Conservation (phyloP, 2,888 invertebrate species). For the Drosophila atroscutellata region DNA sequence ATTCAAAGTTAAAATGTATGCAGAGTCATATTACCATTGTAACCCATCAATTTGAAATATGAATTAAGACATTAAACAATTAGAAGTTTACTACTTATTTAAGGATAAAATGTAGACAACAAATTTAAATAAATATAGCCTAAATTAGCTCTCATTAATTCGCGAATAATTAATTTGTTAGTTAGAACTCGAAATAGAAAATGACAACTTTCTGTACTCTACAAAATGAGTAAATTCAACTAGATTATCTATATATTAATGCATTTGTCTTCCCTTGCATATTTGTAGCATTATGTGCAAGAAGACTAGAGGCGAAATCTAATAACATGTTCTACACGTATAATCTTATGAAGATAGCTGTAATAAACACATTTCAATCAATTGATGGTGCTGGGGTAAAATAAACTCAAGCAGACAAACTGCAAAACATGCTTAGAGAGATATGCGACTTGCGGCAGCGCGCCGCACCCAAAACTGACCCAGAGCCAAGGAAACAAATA, state of each 20-base stretch:
- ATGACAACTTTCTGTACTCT: neutral
- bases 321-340: neutral
- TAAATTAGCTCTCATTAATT: neutral
- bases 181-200: neutral
- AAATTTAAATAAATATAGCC: neutral
- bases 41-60: neutral
- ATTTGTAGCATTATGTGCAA: neutral
- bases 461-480: slow-evolving; percentile 55
- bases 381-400: slow-evolving; percentile 22
- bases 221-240: neutral
- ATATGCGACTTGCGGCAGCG: slow-evolving; percentile 14
- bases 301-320: neutral
- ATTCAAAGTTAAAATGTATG: neutral
- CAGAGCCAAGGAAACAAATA: slow-evolving; percentile 42
- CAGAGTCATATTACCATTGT: neutral
- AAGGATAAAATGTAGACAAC: neutral
- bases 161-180: neutral
- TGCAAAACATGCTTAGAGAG: neutral
- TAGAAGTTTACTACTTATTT: neutral
- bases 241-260: neutral
- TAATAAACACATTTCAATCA: slow-evolving; percentile 20
- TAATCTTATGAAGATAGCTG: neutral
- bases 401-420: slow-evolving; percentile 15
- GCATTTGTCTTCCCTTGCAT: neutral
- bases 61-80: neutral